These are phyloP conservation scores for Limnodromus scolopaceus DNA, from an alignment of 2,797 vertebrate species.

Conservation along the genomic window DNA sequence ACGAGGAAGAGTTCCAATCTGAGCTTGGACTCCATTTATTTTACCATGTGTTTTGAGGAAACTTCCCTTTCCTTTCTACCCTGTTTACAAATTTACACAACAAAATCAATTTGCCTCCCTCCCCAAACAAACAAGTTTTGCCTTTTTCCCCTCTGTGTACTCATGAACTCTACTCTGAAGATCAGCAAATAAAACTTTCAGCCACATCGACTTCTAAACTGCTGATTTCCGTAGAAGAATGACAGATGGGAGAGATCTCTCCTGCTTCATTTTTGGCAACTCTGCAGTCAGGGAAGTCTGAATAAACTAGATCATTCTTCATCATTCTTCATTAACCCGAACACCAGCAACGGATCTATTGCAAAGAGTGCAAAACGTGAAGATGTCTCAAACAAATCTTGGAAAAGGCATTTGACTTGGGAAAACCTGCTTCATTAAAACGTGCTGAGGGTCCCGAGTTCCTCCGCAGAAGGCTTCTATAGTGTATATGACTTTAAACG, in stretches of 20 bases:
- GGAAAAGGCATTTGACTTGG: neutral
- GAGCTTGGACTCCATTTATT: neutral
- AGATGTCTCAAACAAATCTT: neutral
- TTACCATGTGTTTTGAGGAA: neutral
- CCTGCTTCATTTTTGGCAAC: constrained; percentile 25
- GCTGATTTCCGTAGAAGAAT: neutral
- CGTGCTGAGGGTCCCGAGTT: neutral
- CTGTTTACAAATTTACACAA: neutral
- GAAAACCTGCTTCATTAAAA: neutral
- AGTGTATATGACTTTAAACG: neutral
- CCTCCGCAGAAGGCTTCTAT: neutral
- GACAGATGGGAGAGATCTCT: constrained; percentile 22
- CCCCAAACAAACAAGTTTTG: neutral
- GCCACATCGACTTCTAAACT: neutral
- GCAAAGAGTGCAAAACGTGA: neutral
- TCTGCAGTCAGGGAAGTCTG: neutral
- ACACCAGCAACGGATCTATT: neutral
- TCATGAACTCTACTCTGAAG: neutral
- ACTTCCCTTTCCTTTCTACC: neutral
- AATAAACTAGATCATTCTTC: neutral
- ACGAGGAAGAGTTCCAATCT: neutral
- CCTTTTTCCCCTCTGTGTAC: neutral
- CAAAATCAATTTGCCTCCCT: neutral
- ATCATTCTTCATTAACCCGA: constrained; percentile 19
- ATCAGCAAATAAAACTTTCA: constrained; percentile 20